Conservation (phyloP, 2,888 invertebrate species). For the Alloplasta piceator region DNA sequence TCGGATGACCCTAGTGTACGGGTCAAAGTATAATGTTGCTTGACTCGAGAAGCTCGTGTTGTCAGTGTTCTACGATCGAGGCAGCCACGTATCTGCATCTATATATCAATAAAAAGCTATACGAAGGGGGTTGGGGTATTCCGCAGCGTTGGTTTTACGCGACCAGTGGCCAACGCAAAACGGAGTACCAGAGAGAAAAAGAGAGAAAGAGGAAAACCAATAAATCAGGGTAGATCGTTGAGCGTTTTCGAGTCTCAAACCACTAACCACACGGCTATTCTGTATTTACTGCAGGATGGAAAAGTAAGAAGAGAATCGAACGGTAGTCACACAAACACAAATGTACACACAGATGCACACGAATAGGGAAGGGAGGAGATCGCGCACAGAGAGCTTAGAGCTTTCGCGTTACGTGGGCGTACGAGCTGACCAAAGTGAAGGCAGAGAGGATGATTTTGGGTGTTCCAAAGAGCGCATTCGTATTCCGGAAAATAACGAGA, state of each 20-base stretch:
- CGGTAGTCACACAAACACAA: slow-evolving; percentile 17
- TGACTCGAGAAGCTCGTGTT: slow-evolving; percentile 3
- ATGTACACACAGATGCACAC: too few relatives aligned
- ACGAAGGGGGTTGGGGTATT: slow-evolving; percentile 17
- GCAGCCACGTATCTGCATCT: neutral
- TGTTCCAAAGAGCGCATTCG: slow-evolving; percentile 46
- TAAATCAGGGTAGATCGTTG: slow-evolving; percentile 72
- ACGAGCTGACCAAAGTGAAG: neutral
- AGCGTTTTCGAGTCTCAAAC: slow-evolving; percentile 68
- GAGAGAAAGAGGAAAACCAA: slow-evolving; percentile 46
- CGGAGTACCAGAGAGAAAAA: slow-evolving; percentile 10
- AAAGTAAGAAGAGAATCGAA: slow-evolving; percentile 68
- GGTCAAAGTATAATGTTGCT: neutral
- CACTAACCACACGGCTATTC: slow-evolving; percentile 68
- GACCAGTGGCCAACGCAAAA: slow-evolving; percentile 5
- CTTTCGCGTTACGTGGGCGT: slow-evolving; percentile 20
- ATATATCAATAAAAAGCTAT: slow-evolving; percentile 22
- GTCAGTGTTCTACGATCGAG: slow-evolving; percentile 9
- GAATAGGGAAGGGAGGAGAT: neutral
- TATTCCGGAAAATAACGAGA: slow-evolving; percentile 63
- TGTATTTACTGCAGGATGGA: slow-evolving; percentile 74
- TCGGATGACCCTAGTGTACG: too few relatives aligned
- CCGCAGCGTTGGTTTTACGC: slow-evolving; percentile 26
- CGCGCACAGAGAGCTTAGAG: slow-evolving; percentile 30
- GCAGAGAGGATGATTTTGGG: slow-evolving; percentile 13